A percentile compares a stretch with the other conserved stretches of the same genome.
These are phyloP conservation scores for Lasioglossum calceatum DNA, from an alignment of 2,888 invertebrate genomes.

Conservation along the genomic window DNA sequence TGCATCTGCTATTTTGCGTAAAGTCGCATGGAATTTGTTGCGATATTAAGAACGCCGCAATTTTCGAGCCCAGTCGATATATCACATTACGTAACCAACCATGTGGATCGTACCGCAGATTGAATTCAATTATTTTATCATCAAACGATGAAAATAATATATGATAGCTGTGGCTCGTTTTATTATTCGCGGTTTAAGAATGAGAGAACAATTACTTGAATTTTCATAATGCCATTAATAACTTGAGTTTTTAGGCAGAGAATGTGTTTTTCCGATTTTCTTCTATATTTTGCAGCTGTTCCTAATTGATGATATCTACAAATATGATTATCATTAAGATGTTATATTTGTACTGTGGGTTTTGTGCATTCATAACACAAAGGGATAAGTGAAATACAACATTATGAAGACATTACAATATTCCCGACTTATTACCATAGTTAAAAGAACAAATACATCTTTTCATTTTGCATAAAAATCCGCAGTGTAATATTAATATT, in stretches of 20 bases:
- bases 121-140: neutral
- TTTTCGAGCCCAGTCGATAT: constrained; percentile 1
- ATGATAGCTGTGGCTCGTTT: neutral
- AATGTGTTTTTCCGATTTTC: neutral
- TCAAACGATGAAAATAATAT: neutral
- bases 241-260: neutral
- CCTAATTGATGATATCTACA: neutral
- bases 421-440: too few relatives aligned
- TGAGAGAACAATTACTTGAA: neutral
- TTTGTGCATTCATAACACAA: neutral
- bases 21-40: constrained; percentile 3
- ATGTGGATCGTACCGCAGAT: constrained; percentile 1
- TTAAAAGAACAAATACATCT: too few relatives aligned
- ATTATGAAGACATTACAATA: neutral
- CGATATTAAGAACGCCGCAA: neutral
- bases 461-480: too few relatives aligned
- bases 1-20: neutral
- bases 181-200: neutral
- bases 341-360: neutral
- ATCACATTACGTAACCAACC: neutral
- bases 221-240: neutral
- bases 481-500: too few relatives aligned
- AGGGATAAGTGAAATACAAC: neutral
- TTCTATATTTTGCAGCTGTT: neutral
- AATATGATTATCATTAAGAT: neutral